Conservation (phyloP, 1,140 invertebrate genomes). For the Lepidurus packardi region DNA sequence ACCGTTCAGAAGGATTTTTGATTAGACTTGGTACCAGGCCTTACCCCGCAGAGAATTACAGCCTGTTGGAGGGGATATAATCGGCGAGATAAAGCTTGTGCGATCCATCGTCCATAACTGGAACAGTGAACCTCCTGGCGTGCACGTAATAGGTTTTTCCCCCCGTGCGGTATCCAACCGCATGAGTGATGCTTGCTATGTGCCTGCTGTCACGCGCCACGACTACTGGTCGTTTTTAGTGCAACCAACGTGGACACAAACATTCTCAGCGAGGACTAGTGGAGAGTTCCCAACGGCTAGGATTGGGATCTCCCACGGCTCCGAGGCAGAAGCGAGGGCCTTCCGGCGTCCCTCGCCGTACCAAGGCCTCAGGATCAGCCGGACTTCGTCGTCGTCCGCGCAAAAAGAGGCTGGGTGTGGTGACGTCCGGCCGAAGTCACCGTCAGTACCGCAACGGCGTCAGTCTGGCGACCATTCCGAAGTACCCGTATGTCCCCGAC, state of each 20-base stretch:
- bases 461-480: constrained; percentile 5
- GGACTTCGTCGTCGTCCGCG: constrained; percentile 20
- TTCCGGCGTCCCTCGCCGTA: constrained; percentile 11
- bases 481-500: background rate
- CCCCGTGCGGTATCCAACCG: background rate
- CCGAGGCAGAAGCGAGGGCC: constrained; percentile 4
- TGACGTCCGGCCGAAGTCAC: constrained; percentile 13
- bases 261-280: background rate
- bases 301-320: background rate
- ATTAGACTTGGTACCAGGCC: background rate
- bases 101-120: background rate
- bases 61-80: background rate
- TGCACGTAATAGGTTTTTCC: background rate
- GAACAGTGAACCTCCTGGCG: background rate
- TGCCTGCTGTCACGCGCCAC: constrained; percentile 6
- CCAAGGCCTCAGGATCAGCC: constrained; percentile 13
- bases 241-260: background rate
- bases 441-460: constrained; percentile 5
- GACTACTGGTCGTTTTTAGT: background rate
- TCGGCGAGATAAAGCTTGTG: background rate
- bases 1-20: background rate
- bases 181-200: constrained; percentile 14
- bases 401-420: constrained; percentile 13
- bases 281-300: background rate
- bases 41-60: background rate